A percentile compares a stretch with the other conserved stretches of the same genome.
phyloP scores from a whole-genome alignment of 2,797 vertebrate genomes.

The Tokudaia muenninki region DNA sequence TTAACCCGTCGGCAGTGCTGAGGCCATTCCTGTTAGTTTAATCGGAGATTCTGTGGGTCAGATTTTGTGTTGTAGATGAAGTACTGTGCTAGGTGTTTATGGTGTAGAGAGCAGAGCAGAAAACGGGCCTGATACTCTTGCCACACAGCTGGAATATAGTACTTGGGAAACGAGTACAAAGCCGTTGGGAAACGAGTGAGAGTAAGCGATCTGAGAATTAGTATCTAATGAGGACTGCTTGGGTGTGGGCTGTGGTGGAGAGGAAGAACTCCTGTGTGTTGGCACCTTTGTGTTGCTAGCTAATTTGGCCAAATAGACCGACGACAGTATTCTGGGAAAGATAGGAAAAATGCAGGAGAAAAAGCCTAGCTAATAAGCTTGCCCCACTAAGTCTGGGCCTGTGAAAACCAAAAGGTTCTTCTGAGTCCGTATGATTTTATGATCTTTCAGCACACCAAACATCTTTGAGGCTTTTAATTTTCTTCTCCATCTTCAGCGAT shows the following conservation, averaged over 20 bases:
- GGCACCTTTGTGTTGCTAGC: background rate
- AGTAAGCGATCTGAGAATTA: background rate
- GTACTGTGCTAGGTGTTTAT: background rate
- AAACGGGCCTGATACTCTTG: background rate
- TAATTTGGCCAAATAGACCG: background rate
- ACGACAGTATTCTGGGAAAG: background rate
- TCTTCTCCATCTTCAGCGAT: background rate
- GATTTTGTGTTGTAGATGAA: background rate
- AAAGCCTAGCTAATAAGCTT: background rate
- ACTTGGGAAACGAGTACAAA: background rate
- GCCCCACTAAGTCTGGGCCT: background rate
- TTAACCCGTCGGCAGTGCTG: background rate
- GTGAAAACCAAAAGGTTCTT: conserved; percentile 7
- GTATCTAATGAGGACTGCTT: background rate
- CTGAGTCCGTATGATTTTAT: background rate
- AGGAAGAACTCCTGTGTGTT: background rate
- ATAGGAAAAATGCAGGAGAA: background rate
- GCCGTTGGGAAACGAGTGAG: background rate
- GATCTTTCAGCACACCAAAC: background rate
- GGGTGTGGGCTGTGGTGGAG: background rate
- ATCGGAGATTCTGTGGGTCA: background rate
- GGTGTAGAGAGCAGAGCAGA: background rate
- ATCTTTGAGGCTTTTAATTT: background rate
- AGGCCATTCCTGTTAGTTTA: background rate
- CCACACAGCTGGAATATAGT: background rate